phyloP scores from a whole-genome alignment of 2,888 invertebrate species.

The Neoaliturus tenellus region DNA sequence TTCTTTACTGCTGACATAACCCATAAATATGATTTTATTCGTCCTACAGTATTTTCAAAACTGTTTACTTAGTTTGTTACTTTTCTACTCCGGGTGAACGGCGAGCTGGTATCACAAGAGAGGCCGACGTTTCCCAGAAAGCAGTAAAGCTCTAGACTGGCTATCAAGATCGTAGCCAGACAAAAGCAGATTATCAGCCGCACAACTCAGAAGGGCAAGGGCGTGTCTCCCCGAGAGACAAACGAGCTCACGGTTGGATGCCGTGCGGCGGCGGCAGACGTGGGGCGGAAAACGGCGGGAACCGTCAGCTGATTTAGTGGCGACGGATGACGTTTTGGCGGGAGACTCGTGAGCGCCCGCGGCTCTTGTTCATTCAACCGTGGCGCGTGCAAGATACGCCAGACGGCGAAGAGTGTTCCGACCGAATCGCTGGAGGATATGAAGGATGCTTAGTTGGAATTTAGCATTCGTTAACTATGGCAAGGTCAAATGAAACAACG shows the following conservation, averaged over 20 bases:
- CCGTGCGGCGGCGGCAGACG: background rate
- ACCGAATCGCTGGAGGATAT: background rate
- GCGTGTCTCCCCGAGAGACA: background rate
- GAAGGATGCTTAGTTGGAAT: too few relatives aligned
- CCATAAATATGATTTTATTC: too few relatives aligned
- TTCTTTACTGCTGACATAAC: too few relatives aligned
- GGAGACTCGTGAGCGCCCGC: slow-evolving; percentile 26
- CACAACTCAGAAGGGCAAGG: background rate
- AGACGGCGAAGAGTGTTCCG: background rate
- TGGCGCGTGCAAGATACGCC: background rate
- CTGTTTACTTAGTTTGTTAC: too few relatives aligned
- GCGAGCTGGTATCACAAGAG: too few relatives aligned
- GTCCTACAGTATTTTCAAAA: too few relatives aligned
- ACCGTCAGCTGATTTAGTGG: slow-evolving; percentile 7
- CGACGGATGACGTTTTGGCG: slow-evolving; percentile 21
- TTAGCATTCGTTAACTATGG: too few relatives aligned
- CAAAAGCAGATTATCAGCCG: slow-evolving; percentile 53
- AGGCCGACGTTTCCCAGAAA: too few relatives aligned
- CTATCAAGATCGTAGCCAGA: slow-evolving; percentile 60
- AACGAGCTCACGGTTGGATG: background rate
- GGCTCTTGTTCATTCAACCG: background rate
- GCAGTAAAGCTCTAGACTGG: background rate
- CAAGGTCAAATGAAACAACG: too few relatives aligned
- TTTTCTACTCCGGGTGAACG: too few relatives aligned
- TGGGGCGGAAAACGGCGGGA: background rate